These are phyloP conservation scores for Caenorhabditis plicata DNA, from an alignment of 2,888 invertebrate genomes.

Conservation along the genomic window DNA sequence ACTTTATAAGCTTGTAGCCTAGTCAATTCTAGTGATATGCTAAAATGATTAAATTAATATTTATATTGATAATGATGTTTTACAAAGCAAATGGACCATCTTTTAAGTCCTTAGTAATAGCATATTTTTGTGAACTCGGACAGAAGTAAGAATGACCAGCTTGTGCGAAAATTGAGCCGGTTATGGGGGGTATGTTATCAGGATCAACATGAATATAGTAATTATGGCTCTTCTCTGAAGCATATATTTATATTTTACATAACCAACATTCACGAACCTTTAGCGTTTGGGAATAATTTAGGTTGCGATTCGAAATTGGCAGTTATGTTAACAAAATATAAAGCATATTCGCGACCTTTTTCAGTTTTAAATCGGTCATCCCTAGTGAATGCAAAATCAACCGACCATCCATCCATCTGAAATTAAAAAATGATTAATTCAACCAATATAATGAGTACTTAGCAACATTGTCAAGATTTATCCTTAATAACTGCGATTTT, in stretches of 20 bases:
- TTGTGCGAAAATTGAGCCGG: slow-evolving; percentile 26
- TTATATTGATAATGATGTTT: too few species aligned
- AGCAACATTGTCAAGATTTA: slow-evolving; percentile 18
- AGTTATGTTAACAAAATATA: slow-evolving; percentile 36
- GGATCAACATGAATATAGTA: slow-evolving; percentile 22
- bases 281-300: slow-evolving; percentile 27
- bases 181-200: slow-evolving; percentile 11
- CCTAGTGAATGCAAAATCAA: slow-evolving; percentile 28
- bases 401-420: slow-evolving; percentile 26
- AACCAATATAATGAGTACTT: not conserved
- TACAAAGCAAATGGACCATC: slow-evolving; percentile 38
- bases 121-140: slow-evolving; percentile 40
- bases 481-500: slow-evolving; percentile 12
- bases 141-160: slow-evolving; percentile 32
- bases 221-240: slow-evolving; percentile 10
- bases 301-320: slow-evolving; percentile 38
- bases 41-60: slow-evolving; percentile 17
- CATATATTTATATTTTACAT: not conserved
- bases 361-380: slow-evolving; percentile 30
- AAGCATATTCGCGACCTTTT: slow-evolving; percentile 21
- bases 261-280: slow-evolving; percentile 1
- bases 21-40: slow-evolving; percentile 33
- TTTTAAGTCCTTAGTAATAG: slow-evolving; percentile 28
- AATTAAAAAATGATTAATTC: not conserved
- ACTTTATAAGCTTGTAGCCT: slow-evolving; percentile 40